Evolutionary conservation across 2,888 invertebrate species (phyloP), one percentile per base, ranked within the genome.

Genomic region (Azorinus chamasolen): DNA sequence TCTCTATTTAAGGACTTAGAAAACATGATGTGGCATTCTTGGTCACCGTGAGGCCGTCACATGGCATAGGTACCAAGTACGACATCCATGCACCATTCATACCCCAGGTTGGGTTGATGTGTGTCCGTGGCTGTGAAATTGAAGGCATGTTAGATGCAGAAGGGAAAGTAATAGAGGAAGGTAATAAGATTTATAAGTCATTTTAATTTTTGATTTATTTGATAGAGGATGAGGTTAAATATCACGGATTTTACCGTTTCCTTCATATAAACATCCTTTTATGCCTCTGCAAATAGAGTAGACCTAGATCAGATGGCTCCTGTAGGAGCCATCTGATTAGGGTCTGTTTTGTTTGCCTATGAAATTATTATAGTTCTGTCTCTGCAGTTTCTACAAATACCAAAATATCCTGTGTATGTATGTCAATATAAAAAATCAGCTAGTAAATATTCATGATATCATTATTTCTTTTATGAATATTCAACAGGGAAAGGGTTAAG

Each of bases 21-120:
- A 98, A 98, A 91, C 99, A 99, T 91, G 99, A 99, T 91, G 99
- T 99, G 2, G 98, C 99, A 91, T 99, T 99, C 92, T 94, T 99
- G 61, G 95, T 99, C 39, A 97, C 98, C 0, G 96, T 99, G 0
- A 95, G 96, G 81, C 98, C 99, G 0, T 95, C 95, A 0, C 95
- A 96, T 88, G 95, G 96, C 1, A 97, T 97, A 83, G 98, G 97
- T 95, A 94, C 93, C 46, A 86, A 85, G 55, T 93, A 91, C 75
- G 83, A 91, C 58, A 80, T 84, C 61, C 82, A 84, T 5, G 95
- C 96, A 84, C 96, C 97, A 8, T 98, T 99, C 93, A 95, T 97
- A 27, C 96, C 97, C 0, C 98, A 99, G 94, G 97, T 98, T 68
- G 98, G 98, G 0, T 94, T 99, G 82, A 95, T 96, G 0, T 97